Percentiles rank a stretch among this genome's conserved stretches.
phyloP scores from a whole-genome alignment of 1,140 invertebrate genomes.

The Bombus sibiricus region DNA sequence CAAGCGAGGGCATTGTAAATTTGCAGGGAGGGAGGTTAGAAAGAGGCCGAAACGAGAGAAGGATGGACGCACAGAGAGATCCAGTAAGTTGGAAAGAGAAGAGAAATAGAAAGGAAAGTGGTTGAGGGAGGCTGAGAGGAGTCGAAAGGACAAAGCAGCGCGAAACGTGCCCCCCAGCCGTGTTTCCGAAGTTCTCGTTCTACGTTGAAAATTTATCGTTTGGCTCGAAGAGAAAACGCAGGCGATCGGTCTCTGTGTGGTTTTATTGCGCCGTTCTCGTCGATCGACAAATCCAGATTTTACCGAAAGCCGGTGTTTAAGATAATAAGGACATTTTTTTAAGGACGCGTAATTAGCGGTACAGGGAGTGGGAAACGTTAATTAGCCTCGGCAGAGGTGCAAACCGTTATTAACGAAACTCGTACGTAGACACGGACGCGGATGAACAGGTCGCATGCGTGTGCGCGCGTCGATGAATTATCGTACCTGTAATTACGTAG shows the following conservation, averaged over 20 bases:
- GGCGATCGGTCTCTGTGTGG: not conserved
- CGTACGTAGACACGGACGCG: not conserved
- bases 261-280: not conserved
- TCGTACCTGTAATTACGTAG: conserved; percentile 62
- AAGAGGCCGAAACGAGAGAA: conserved; percentile 30
- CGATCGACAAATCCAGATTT: conserved; percentile 59
- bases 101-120: conserved; percentile 40
- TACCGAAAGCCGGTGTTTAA: conserved; percentile 57
- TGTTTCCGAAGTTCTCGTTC: conserved; percentile 50
- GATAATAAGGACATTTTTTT: conserved; percentile 55
- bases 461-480: conserved; percentile 50
- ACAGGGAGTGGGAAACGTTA: conserved; percentile 57
- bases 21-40: conserved; percentile 52
- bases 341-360: conserved; percentile 42
- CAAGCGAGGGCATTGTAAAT: conserved; percentile 73
- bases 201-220: conserved; percentile 58
- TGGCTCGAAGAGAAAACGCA: not conserved
- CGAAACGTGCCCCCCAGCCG: conserved; percentile 64
- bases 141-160: conserved; percentile 70
- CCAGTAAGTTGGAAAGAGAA: conserved; percentile 16
- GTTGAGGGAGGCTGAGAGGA: conserved; percentile 53
- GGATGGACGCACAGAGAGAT: conserved; percentile 10
- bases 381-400: conserved; percentile 60
- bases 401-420: conserved; percentile 60
- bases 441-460: not conserved